Evolutionary conservation across 2,113 vertebrate genomes (phyloP), one percentile per base, ranked within the genome.

Genomic region (Grammomys dolichurus): DNA sequence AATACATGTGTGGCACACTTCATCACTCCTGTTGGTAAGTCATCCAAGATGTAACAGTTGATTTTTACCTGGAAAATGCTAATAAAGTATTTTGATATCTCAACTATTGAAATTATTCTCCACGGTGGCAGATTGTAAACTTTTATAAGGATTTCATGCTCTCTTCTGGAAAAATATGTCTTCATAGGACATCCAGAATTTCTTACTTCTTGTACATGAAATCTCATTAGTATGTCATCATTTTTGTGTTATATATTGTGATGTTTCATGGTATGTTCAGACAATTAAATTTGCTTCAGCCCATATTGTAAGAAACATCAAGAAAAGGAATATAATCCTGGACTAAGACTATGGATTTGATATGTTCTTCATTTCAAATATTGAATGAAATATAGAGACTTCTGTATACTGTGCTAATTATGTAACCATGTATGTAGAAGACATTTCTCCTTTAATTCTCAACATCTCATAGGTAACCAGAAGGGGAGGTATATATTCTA

Each of bases 241-340:
- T 24, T 77, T 13, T 48, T 31, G 12, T 48, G 1, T 13, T 2
- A 48, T 3, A 48, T 46, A 0, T 28, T 48, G 12, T 48, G 0
- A 31, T 31, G 13, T 19, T 80, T 17, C 17, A 19, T 58, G 4
- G 16, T 3, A 58, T 58, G 56, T 58, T 58, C 56, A 58, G 16
- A 19, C 3, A 5, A 28, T 80, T 54, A 80, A 17, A 54, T 7
- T 20, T 36, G 7, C 77, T 54, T 80, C 48, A 54, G 46, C 7
- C 26, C 7, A 17, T 33, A 48, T 77, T 48, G 76, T 78, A 31
- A 76, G 20, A 76, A 46, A 48, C 9, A 76, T 43, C 43, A 76
- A 46, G 43, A 22, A 11, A 58, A 46, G 5, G 3, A 76, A 76
- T 11, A 78, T 54, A 36, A 19, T 7, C 17, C 17, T 54, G 33